Base-by-base conservation (phyloP, 2,888 invertebrate genomes). In the Gerris lacustris region DNA sequence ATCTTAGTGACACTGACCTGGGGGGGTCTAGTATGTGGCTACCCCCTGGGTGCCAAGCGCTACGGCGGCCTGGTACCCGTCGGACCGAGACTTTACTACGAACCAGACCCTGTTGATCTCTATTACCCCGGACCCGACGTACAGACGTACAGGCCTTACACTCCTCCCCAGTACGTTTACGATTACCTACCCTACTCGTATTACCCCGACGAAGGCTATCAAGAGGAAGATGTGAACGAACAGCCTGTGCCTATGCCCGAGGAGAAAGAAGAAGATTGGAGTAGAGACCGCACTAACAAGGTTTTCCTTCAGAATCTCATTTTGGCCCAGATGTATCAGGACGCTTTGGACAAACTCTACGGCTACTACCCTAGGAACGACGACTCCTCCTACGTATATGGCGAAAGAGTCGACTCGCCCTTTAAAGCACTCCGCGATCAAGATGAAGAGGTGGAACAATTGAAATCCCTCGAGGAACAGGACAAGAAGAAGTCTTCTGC, bases 381-480 rank as follows among this genome's bases (percentile, higher is more conserved):
- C 80, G 82, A 73, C 81, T 83, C 77, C 78, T 82, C 74, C 11
- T 76, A 75, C 73, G 75, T 76, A 17, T 77, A 76, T 70, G 77
- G 76, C 7, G 75, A 75, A 45, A 74, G 74, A 0, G 73, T 75
- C 4, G 70, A 71, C 64, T 67, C 73, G 17, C 45, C 69, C 63
- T 15, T 55, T 45, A 71, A 69, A 6, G 45, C 62, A 6, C 69
- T 63, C 70, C 67, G 70, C 2, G 78, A 81, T 67, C 87, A 87
- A 75, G 88, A 88, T 76, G 86, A 87, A 79, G 86, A 87, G 72
- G 88, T 87, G 0, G 81, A 84, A 72, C 87, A 88, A 77, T 78
- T 88, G 69, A 87, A 87, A 78, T 85, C 86, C 68, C 78, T 88
- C 72, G 84, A 86, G 1, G 83, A 82, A 62, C 83, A 85, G 55